Base-by-base conservation (phyloP, 2,113 vertebrate genomes). In the Rousettus leschenaultii region DNA sequence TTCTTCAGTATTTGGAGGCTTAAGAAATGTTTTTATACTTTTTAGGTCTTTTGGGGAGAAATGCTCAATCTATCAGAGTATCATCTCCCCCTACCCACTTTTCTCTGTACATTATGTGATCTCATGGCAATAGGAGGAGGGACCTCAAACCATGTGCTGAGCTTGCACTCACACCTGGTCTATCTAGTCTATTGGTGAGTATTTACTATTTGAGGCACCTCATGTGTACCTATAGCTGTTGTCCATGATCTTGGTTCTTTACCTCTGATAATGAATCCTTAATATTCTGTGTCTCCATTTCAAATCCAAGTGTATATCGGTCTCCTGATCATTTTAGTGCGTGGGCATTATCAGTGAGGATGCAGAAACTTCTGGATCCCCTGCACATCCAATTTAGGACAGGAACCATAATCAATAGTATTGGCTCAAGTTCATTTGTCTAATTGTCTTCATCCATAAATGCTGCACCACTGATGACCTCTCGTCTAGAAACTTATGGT, bases 91-190 rank as follows among this genome's bases (percentile, higher is more conserved):
- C 40, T 3, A n/a, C 40, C 15, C 10, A 63, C 12, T 35, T 91
- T 10, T 70, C 1, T 86, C 30, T 5, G 14, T 10, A 7, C 3
- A 1, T 77, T 71, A 3, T 3, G 3, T 45, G 4, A 35, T 24
- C 4, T 95, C 22, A 30, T 18, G 18, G 35, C 5, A 22, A 10
- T 13, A 12, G 14, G 11, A 24, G 4, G 22, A 43, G 48, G 57
- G n/a, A 3, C 5, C 55, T 83, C 14, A 48, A 68, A 15, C 26
- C 30, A 14, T 9, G 18, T 59, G 9, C 14, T 70, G 57, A 70
- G 19, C 26, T 77, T 8, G 7, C 0, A n/a, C 1, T 77, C 3
- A 6, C 0, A 30, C 1, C 12, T 45, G 28, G 12, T 2, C 14
- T 13, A 13, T 40, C 33, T 78, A 43, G 2, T 22, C 28, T 51